Conservation (phyloP, 2,888 invertebrate genomes). For the Torymus texanus region DNA sequence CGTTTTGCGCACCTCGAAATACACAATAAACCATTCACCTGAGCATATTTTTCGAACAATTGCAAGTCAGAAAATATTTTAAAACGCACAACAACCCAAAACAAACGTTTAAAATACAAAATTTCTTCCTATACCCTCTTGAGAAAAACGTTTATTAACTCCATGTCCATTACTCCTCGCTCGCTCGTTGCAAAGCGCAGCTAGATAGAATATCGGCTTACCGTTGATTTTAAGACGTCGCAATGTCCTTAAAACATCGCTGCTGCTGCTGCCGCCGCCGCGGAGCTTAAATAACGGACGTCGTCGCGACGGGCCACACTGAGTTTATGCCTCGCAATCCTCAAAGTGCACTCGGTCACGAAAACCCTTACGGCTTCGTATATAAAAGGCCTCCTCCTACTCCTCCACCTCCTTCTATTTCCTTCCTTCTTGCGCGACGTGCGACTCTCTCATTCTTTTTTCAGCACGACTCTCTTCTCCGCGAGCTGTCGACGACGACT, state of each 20-base stretch:
- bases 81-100: too few species aligned
- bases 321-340: conserved; percentile 43
- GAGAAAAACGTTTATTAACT: too few species aligned
- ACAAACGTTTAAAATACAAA: too few species aligned
- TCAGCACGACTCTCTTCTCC: not conserved
- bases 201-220: not conserved
- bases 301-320: not conserved
- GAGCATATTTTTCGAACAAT: too few species aligned
- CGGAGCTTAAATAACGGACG: conserved; percentile 42
- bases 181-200: not conserved
- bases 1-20: too few species aligned
- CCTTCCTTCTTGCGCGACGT: not conserved
- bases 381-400: not conserved
- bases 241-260: conserved; percentile 24
- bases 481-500: not conserved
- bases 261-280: not conserved
- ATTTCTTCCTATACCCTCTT: too few species aligned
- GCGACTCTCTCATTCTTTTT: conserved; percentile 21
- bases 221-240: conserved; percentile 23
- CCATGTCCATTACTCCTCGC: too few species aligned
- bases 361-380: conserved; percentile 6
- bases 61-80: too few species aligned
- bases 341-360: conserved; percentile 52
- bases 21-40: too few species aligned
- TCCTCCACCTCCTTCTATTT: not conserved